Base-by-base conservation (phyloP, 2,888 invertebrate species). In the Apamea crenata region DNA sequence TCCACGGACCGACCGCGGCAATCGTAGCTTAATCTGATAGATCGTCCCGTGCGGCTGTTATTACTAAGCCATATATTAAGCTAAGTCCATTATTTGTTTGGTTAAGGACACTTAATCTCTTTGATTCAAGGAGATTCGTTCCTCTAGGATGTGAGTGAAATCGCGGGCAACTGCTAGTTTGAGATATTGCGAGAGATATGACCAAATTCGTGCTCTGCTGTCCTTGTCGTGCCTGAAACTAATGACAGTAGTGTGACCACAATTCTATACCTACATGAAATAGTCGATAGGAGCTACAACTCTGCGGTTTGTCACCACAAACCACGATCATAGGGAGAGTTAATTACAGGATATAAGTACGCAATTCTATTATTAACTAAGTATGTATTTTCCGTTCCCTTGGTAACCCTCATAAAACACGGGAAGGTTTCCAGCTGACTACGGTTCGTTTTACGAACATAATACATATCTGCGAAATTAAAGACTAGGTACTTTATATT, bases 261-360 rank as follows among this genome's bases (percentile, higher is more conserved):
- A 71, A 44, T 63, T 50, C n/a, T 50, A 66, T 66, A 61, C 10
- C 18, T 3, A 71, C n/a, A 74, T 63, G 40, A 36, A 4, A 73
- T 32, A 67, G n/a, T 65, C 29, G 16, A 78, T 78, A 66, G 16
- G 21, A 61, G 53, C 40, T 36, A 59, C 8, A 70, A 29, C 59
- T 72, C 59, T 65, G 84, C 76, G 80, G 87, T 84, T 47, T 70
- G 75, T 36, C 65, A 76, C 84, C 84, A 53, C 80, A 87, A 59
- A 70, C 84, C 87, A 79, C 75, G 65, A 67, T 29, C 75, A 74
- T 65, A 80, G 75, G 74, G 78, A 40, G 44, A 76, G 70, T 67
- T 85, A 87, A 87, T 85, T 87, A 84, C 80, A 72, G 86, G 74
- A 71, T 82, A 74, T 47, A 71, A 59, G 56, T 44, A 71, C 61